Conservation (phyloP, 1,140 invertebrate genomes). For the Sesamia nonagrioides region DNA sequence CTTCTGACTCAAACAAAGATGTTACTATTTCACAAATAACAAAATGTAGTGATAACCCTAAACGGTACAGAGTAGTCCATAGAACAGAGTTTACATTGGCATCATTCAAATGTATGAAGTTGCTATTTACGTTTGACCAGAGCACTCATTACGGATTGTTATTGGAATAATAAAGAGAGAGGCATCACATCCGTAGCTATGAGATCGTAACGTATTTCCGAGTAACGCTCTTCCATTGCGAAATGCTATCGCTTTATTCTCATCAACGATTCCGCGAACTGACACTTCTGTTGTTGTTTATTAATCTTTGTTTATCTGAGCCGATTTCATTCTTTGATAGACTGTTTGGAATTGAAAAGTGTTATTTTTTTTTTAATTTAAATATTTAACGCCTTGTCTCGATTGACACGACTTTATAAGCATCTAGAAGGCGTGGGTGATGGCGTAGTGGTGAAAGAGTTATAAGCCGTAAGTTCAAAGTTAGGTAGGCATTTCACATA, state of each 20-base stretch:
- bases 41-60: constrained; percentile 65
- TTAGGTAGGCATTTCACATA: too few species aligned
- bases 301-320: constrained; percentile 81
- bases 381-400: constrained; percentile 26
- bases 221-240: constrained; percentile 79
- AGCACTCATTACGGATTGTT: constrained; percentile 87
- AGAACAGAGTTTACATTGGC: constrained; percentile 84
- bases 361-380: constrained; percentile 40
- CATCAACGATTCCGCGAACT: constrained; percentile 78
- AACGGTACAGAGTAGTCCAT: constrained; percentile 70
- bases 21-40: constrained; percentile 7
- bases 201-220: constrained; percentile 77
- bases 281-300: constrained; percentile 83
- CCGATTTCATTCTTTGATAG: constrained; percentile 71
- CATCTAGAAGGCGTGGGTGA: neutral
- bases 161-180: constrained; percentile 86
- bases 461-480: too few species aligned
- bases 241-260: constrained; percentile 82
- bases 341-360: constrained; percentile 68
- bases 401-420: constrained; percentile 28
- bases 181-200: constrained; percentile 76
- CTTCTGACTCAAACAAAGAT: neutral
- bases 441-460: too few species aligned
- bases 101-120: constrained; percentile 86
- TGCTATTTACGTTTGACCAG: constrained; percentile 86